Conservation (phyloP, 2,797 vertebrate genomes). For the Peromyscus attwateri region DNA sequence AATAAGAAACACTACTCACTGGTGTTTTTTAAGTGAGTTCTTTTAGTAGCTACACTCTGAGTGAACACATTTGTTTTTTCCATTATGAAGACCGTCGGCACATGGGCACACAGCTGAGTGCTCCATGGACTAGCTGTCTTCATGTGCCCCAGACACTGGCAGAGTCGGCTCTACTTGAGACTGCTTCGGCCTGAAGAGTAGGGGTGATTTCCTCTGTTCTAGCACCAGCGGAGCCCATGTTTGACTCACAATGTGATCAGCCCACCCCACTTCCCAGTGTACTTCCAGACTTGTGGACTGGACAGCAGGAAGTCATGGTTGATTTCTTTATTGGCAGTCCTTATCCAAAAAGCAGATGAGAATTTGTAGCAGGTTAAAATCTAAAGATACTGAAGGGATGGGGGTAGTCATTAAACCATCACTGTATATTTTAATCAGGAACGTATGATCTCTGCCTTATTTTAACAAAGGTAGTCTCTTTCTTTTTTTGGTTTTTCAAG, state of each 20-base stretch:
- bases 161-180: background rate
- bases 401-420: background rate
- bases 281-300: slow-evolving; percentile 14
- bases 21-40: background rate
- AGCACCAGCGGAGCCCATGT: background rate
- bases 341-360: background rate
- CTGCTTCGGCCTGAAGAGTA: background rate
- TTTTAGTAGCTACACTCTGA: background rate
- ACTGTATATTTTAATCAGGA: background rate
- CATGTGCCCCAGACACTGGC: slow-evolving; percentile 2
- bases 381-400: background rate
- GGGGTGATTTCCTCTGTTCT: background rate
- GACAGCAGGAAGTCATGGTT: background rate
- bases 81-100: background rate
- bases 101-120: background rate
- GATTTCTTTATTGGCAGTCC: background rate
- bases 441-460: background rate
- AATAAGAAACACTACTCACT: background rate
- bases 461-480: background rate
- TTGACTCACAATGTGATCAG: background rate
- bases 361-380: background rate
- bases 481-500: background rate
- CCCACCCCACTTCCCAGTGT: background rate
- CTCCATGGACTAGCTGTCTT: background rate
- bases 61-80: background rate